Evolutionary conservation across 2,113 vertebrate species (phyloP), one percentile per base, ranked within the genome.

Genomic region (Chloropsis cyanopogon): DNA sequence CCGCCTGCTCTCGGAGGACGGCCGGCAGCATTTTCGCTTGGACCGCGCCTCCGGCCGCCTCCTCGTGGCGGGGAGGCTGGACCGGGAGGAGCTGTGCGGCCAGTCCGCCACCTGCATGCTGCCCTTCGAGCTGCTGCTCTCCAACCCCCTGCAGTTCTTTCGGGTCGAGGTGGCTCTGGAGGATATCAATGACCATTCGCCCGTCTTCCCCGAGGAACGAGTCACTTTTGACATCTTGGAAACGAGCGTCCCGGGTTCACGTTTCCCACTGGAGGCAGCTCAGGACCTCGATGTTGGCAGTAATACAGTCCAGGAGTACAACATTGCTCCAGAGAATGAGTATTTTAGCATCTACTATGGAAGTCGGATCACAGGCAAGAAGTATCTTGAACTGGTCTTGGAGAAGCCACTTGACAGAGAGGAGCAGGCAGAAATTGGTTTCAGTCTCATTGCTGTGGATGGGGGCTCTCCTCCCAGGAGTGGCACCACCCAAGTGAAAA

Each of bases 81-180:
- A 56, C 53, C 53, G 53, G 53, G 53, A 56, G 53, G 12, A 56
- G 53, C 53, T 56, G 12, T 56, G 97, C 79, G 97, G 97, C 4
- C 96, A 68, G 16, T 2, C 79, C 1, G 23, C 0, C 11, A 19
- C 50, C 11, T 91, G 92, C 88, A 83, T 52, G 42, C 60, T 93
- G 10, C 93, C 97, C 94, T 98, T 98, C 75, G 96, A 98, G 92
- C 90, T 98, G 11, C 97, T 98, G 88, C 23, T 98, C 33, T 90
- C 93, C 20, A 91, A 93, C 17, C 97, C 97, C 1, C 94, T 98
- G 71, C 94, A 98, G 68, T 92, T 98, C 80, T 97, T 97, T 37
- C 96, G 93, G 17, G 86, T 97, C 1, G 97, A 97, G 47, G 91
- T 98, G 28, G 4, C 50, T 24, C 23, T 98, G 42, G 70, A 71